Percentiles rank a stretch among this genome's conserved stretches.
phyloP scores from a whole-genome alignment of 2,797 vertebrate genomes.

The Syndactyla subalaris region DNA sequence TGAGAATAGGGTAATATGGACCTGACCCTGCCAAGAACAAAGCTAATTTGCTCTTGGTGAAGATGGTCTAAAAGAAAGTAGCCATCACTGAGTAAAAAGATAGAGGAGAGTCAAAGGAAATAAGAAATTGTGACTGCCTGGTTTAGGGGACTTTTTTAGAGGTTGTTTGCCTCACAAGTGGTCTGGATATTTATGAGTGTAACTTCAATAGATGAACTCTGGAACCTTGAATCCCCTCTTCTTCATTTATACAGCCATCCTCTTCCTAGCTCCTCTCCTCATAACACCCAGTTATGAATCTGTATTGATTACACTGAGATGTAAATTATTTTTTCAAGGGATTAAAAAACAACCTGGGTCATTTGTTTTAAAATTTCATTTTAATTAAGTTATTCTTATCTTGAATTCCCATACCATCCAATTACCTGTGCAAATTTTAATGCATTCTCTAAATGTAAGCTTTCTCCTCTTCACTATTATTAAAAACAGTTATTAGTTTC shows the following conservation, averaged over 20 bases:
- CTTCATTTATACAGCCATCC: background rate
- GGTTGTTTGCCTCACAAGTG: background rate
- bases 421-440: conserved; percentile 64
- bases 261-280: background rate
- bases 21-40: background rate
- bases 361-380: conserved; percentile 48
- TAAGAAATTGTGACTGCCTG: background rate
- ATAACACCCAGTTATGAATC: background rate
- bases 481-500: conserved; percentile 55
- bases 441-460: conserved; percentile 22
- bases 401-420: conserved; percentile 46
- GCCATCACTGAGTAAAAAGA: background rate
- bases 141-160: background rate
- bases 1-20: background rate
- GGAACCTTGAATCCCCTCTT: background rate
- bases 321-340: background rate
- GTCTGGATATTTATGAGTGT: background rate
- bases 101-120: background rate
- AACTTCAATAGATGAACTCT: background rate
- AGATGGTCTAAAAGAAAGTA: background rate
- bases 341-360: background rate
- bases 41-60: background rate
- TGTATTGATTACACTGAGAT: background rate
- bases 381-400: conserved; percentile 62
- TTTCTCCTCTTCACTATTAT: conserved; percentile 3